Evolutionary conservation across 2,888 invertebrate genomes (phyloP).

Genomic region (Laothoe populi): DNA sequence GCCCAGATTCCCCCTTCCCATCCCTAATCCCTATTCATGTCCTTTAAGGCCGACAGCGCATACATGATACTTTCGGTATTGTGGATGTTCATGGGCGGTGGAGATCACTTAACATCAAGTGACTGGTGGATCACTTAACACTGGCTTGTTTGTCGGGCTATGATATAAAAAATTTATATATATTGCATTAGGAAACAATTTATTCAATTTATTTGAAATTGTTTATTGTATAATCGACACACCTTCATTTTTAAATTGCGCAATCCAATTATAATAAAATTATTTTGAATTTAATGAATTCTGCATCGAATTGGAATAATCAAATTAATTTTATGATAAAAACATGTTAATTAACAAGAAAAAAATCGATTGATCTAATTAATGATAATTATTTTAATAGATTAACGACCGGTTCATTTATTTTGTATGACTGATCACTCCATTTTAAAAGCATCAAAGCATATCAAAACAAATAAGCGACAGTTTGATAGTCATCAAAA

Average conservation of each 20-base stretch:
- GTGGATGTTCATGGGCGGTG: no score
- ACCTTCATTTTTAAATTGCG: not conserved
- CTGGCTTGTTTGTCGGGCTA: no score
- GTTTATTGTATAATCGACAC: not conserved
- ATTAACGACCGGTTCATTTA: conserved; percentile 24
- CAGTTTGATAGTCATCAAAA: conserved; percentile 20
- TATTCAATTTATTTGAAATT: not conserved
- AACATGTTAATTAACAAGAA: conserved; percentile 16
- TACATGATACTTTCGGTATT: no score
- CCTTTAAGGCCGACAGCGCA: no score
- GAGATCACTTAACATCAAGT: no score
- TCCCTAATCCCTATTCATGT: no score
- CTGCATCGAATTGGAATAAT: conserved; percentile 12
- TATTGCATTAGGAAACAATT: not conserved
- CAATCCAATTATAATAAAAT: not conserved
- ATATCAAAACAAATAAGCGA: conserved; percentile 22
- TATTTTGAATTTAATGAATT: conserved; percentile 4
- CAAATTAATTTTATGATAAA: conserved; percentile 19
- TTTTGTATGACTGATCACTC: conserved; percentile 18
- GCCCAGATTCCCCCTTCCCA: no score
- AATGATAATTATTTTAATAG: conserved; percentile 18
- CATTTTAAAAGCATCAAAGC: not conserved
- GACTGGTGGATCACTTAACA: no score
- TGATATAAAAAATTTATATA: not conserved
- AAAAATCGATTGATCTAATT: conserved; percentile 23